These are phyloP conservation scores for Catamblyrhynchus diadema DNA, from an alignment of 2,797 vertebrate species.

Conservation along the genomic window DNA sequence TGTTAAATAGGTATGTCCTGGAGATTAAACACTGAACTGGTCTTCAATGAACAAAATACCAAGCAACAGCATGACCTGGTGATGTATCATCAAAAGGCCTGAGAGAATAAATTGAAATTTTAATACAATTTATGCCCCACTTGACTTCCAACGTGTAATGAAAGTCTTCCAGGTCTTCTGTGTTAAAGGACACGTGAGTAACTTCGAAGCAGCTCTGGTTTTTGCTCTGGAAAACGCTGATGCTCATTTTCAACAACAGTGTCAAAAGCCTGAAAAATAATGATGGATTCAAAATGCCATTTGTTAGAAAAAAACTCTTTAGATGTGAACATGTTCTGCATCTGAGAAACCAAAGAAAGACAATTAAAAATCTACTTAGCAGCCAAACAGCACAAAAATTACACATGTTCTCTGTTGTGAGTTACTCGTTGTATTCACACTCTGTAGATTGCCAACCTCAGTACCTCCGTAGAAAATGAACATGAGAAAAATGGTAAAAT, in stretches of 20 bases:
- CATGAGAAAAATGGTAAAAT: background rate
- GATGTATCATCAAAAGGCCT: background rate
- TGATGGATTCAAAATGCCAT: slow-evolving; percentile 18
- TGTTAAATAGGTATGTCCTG: background rate
- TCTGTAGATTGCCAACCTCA: background rate
- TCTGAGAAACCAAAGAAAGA: slow-evolving; percentile 45
- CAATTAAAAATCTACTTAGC: background rate
- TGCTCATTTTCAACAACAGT: background rate
- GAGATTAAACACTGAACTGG: background rate
- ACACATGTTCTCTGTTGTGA: background rate
- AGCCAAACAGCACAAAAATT: background rate
- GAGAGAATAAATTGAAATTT: background rate
- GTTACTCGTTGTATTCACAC: background rate
- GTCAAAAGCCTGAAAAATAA: slow-evolving; percentile 46
- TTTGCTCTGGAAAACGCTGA: background rate
- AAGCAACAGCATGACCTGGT: background rate
- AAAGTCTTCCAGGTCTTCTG: background rate
- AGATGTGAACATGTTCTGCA: background rate
- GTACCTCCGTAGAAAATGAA: background rate
- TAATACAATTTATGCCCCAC: background rate
- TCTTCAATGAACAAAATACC: background rate
- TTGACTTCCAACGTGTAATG: background rate
- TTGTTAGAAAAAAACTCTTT: slow-evolving; percentile 38
- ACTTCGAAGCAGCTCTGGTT: slow-evolving; percentile 15
- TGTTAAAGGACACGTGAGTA: background rate